Base-by-base conservation (phyloP, 2,797 vertebrate genomes). In the Erethizon dorsatum region DNA sequence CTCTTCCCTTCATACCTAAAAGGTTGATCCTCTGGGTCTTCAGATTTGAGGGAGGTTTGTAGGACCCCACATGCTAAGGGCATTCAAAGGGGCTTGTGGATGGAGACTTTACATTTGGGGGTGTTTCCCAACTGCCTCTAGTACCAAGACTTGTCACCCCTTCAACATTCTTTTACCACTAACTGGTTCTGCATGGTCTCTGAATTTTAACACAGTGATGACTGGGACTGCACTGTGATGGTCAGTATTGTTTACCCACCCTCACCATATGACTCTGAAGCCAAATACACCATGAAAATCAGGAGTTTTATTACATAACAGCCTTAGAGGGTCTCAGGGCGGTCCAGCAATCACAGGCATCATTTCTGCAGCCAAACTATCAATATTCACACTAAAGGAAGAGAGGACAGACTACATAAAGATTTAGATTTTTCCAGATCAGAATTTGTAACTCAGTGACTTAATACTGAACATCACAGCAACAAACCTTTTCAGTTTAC, bases 241-340 rank as follows among this genome's bases (percentile, higher is more conserved):
- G 28, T n/a, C 2, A 17, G 0, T 22, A 24, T 28, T 7, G 0
- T 47, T 22, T 1, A 6, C 12, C 13, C 5, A 24, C 5, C 37
- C 67, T 71, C 24, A 15, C 24, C 47, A 37, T 47, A 61, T 18
- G 28, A 83, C 31, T 50, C 41, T 67, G 18, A 65, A 45, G 59
- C 18, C 71, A 52, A 10, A 15, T 11, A 47, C 37, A 22, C 13
- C 50, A 1, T 59, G 37, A 73, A 22, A 87, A 61, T 3, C 63
- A 83, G 83, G 67, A 54, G 18, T 65, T 79, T 63, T 47, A 56
- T 83, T 65, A 63, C 5, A 12, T 45, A 80, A 83, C 54, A 57
- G 1, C 5, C 12, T 9, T 61, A 73, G 14, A 41, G 56, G 56
- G 31, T 63, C 37, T 57, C 50, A 13, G 45, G 59, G 61, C 88